These are phyloP conservation scores for Luehdorfia chinensis DNA, from an alignment of 1,140 invertebrate genomes.

Conservation along the genomic window DNA sequence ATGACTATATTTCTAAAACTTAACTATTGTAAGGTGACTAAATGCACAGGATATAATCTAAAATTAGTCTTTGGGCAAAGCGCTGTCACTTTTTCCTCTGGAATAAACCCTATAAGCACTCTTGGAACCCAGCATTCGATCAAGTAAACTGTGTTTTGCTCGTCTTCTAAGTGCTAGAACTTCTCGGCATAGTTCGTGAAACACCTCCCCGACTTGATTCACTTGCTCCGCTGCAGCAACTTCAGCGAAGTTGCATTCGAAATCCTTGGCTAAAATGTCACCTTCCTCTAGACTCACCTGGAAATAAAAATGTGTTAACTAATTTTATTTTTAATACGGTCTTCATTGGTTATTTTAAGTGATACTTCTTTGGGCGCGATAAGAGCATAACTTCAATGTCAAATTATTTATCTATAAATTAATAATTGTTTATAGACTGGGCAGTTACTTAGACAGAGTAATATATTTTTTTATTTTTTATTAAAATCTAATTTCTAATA, in stretches of 20 bases:
- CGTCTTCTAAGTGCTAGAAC: slow-evolving; percentile 86
- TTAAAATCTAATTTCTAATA: too few species aligned
- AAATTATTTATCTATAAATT: too few species aligned
- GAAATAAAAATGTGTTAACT: slow-evolving; percentile 1
- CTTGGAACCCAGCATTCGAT: slow-evolving; percentile 88
- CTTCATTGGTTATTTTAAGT: too few species aligned
- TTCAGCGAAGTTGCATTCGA: slow-evolving; percentile 92
- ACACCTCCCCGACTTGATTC: slow-evolving; percentile 86
- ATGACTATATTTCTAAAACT: too few species aligned
- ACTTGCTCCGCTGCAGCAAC: slow-evolving; percentile 94
- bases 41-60: not conserved
- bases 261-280: slow-evolving; percentile 91
- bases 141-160: slow-evolving; percentile 89
- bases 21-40: too few species aligned
- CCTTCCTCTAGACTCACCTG: slow-evolving; percentile 92
- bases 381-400: too few species aligned
- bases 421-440: too few species aligned
- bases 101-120: slow-evolving; percentile 85
- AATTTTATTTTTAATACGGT: too few species aligned
- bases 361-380: too few species aligned
- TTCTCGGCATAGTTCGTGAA: slow-evolving; percentile 89
- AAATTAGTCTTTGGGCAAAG: slow-evolving; percentile 86
- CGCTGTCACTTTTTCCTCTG: slow-evolving; percentile 90
- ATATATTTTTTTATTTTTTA: not conserved
- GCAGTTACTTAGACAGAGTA: too few species aligned